Evolutionary conservation across 2,797 vertebrate genomes (phyloP).

Genomic region (Heteromormyrus szaboi): DNA sequence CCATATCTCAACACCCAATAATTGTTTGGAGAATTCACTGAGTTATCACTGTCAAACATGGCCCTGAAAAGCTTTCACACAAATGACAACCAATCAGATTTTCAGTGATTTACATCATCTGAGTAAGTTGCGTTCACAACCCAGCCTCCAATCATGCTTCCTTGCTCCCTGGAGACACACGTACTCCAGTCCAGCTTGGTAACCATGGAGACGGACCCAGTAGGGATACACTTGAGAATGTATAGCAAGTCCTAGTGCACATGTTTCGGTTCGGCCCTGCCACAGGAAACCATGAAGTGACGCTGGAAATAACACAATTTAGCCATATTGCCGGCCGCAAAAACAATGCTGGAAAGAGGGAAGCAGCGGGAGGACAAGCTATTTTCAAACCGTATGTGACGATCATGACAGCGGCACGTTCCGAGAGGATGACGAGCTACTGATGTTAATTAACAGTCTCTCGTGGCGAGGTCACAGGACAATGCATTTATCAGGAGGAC

Average conservation of each 20-base stretch:
- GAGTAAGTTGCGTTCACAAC: background rate
- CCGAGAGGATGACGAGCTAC: background rate
- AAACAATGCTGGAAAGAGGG: background rate
- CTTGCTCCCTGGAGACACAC: conserved; percentile 20
- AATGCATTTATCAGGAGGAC: background rate
- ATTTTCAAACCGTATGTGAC: background rate
- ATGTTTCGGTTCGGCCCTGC: background rate
- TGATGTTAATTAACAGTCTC: background rate
- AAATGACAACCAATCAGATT: background rate
- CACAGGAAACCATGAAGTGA: conserved; percentile 3
- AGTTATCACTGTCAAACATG: background rate
- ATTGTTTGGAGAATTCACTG: background rate
- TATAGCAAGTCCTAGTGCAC: background rate
- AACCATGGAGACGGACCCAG: conserved; percentile 37
- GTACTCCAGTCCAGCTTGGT: conserved; percentile 27
- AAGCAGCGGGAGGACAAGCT: background rate
- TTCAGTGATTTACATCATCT: conserved; percentile 13
- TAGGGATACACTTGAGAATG: conserved; percentile 24
- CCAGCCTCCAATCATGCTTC: conserved; percentile 11
- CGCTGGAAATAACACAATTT: background rate
- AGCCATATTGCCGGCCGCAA: background rate
- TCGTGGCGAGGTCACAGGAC: background rate
- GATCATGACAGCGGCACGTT: background rate
- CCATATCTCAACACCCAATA: background rate
- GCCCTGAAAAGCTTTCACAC: background rate